Percentiles rank a stretch among this genome's conserved stretches.
Evolutionary conservation across 2,113 vertebrate genomes (phyloP).

Genomic region (Lepisosteus oculatus): DNA sequence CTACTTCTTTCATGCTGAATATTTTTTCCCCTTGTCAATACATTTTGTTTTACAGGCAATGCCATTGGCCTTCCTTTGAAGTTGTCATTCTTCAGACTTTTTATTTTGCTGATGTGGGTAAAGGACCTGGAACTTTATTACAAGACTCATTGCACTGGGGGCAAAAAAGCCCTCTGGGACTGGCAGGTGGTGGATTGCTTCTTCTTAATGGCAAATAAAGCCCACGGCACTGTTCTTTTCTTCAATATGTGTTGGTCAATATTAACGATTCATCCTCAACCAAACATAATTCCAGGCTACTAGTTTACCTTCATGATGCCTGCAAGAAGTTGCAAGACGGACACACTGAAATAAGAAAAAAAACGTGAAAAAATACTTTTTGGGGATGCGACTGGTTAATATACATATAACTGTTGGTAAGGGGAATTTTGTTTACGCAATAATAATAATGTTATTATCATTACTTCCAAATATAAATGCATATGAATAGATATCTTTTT

Average conservation of each 20-base stretch:
- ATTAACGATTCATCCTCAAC: slow-evolving; percentile 27
- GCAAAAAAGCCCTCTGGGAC: slow-evolving; percentile 44
- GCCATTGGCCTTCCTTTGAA: slow-evolving; percentile 1
- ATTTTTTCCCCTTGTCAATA: slow-evolving; percentile 1
- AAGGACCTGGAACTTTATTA: slow-evolving; percentile 25
- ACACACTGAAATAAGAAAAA: slow-evolving; percentile 23
- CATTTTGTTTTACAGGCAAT: slow-evolving; percentile 8
- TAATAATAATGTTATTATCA: too few relatives aligned
- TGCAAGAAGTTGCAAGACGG: slow-evolving; percentile 22
- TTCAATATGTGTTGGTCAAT: slow-evolving; percentile 23
- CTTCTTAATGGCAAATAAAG: slow-evolving; percentile 48
- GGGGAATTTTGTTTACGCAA: too few relatives aligned
- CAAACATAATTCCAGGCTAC: slow-evolving; percentile 5
- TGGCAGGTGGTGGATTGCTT: slow-evolving; percentile 48
- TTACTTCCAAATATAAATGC: too few relatives aligned
- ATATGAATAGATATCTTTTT: too few relatives aligned
- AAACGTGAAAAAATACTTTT: slow-evolving; percentile 7
- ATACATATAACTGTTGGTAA: too few relatives aligned
- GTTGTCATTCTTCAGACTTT: neutral
- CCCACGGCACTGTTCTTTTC: slow-evolving; percentile 28
- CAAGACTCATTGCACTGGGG: slow-evolving; percentile 35
- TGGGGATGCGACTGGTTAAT: too few relatives aligned
- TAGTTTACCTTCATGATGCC: slow-evolving; percentile 2
- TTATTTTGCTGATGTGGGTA: slow-evolving; percentile 23
- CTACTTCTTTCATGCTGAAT: neutral